Evolutionary conservation across 2,888 invertebrate genomes (phyloP).

Genomic region (Brachypalpus laphriformis): DNA sequence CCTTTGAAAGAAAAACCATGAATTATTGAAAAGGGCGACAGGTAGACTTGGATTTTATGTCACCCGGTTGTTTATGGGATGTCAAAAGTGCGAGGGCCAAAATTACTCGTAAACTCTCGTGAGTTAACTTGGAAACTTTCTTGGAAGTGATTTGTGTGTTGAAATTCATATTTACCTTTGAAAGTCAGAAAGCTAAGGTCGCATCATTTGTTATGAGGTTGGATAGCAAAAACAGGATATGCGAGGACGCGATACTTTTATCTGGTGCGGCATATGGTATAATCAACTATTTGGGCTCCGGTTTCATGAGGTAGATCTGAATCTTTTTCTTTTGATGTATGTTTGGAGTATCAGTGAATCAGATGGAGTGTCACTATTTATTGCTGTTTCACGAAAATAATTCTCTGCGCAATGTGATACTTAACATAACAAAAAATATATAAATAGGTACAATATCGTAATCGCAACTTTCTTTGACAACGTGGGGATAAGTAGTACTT

Average conservation of each 20-base stretch:
- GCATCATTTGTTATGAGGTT: background rate
- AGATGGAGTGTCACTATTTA: background rate
- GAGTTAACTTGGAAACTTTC: background rate
- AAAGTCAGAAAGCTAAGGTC: background rate
- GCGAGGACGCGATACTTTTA: background rate
- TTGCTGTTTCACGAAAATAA: background rate
- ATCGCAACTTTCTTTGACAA: too few relatives aligned
- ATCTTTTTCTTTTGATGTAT: background rate
- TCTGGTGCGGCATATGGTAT: background rate
- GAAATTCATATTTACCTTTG: conserved; percentile 25
- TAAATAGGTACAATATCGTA: too few relatives aligned
- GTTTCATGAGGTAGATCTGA: background rate
- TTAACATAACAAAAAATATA: too few relatives aligned
- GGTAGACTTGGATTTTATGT: conserved; percentile 59
- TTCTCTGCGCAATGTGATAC: too few relatives aligned
- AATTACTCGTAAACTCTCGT: conserved; percentile 14
- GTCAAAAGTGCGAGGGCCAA: conserved; percentile 11
- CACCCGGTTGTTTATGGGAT: conserved; percentile 60
- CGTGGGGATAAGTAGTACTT: too few relatives aligned
- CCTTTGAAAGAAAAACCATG: conserved; percentile 28
- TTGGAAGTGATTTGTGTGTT: conserved; percentile 14
- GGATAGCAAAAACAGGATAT: background rate
- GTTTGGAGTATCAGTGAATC: background rate
- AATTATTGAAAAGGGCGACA: conserved; percentile 62
- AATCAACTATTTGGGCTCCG: background rate